Conservation (phyloP, 2,888 invertebrate species). For the Tenodera sinensis region DNA sequence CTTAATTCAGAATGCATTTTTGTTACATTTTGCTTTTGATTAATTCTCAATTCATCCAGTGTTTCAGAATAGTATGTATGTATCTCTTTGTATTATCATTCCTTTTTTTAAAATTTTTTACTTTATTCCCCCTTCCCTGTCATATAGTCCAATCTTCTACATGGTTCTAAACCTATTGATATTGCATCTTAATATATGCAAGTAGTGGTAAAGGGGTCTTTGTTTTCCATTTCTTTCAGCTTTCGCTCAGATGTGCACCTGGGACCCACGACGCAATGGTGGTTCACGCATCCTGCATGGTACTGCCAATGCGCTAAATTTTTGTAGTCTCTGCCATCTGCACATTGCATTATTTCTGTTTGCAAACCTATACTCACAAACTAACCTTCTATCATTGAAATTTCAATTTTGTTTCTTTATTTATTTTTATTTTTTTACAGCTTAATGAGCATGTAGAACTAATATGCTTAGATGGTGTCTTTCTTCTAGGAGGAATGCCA, state of each 20-base stretch:
- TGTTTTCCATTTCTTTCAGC: slow-evolving; percentile 37
- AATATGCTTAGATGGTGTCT: slow-evolving; percentile 4
- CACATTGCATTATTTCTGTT: slow-evolving; percentile 18
- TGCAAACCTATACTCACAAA: slow-evolving; percentile 20
- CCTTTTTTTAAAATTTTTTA: neutral
- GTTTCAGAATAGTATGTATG: neutral
- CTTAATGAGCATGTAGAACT: slow-evolving; percentile 27
- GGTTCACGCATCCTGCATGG: slow-evolving; percentile 34
- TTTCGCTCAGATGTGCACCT: slow-evolving; percentile 39
- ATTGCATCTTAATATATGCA: neutral
- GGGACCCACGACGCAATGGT: slow-evolving; percentile 36
- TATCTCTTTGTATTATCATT: neutral
- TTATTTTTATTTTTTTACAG: slow-evolving; percentile 24
- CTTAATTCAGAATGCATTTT: neutral
- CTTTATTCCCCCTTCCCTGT: neutral
- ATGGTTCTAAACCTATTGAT: neutral
- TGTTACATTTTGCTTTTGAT: neutral
- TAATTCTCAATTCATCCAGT: neutral
- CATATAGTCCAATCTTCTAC: neutral
- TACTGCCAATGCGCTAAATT: slow-evolving; percentile 29
- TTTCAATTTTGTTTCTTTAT: slow-evolving; percentile 6
- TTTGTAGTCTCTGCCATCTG: slow-evolving; percentile 19
- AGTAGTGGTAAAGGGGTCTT: slow-evolving; percentile 27
- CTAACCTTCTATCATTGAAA: neutral
- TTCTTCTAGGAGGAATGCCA: slow-evolving; percentile 18